phyloP scores from a whole-genome alignment of 2,797 vertebrate species.

The Malurus splendens region DNA sequence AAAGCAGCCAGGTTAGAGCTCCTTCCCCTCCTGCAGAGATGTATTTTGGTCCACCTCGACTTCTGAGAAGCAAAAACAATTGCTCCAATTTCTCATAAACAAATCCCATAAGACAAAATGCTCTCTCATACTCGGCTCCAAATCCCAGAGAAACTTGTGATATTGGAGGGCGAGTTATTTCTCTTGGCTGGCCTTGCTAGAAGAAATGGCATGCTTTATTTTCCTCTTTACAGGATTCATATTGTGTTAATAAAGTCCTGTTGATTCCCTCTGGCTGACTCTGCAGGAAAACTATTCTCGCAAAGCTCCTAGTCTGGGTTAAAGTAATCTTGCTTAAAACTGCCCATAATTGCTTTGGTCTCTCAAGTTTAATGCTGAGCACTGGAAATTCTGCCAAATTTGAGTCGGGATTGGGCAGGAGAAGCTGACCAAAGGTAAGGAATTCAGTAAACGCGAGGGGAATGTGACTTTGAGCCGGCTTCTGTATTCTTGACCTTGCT shows the following conservation, averaged over 20 bases:
- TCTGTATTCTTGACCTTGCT: constrained; percentile 19
- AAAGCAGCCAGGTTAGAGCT: background rate
- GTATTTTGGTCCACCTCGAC: background rate
- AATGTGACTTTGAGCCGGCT: constrained; percentile 26
- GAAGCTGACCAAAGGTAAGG: constrained; percentile 27
- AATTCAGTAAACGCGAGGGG: background rate
- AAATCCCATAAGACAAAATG: background rate
- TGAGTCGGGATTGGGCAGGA: background rate
- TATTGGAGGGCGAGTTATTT: constrained; percentile 43
- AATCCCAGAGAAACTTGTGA: constrained; percentile 11
- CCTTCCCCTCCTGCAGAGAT: background rate
- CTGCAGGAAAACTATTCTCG: constrained; percentile 8
- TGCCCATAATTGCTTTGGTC: constrained; percentile 35
- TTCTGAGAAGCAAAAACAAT: constrained; percentile 1
- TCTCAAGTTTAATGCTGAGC: constrained; percentile 9
- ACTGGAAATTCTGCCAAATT: background rate
- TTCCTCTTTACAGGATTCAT: constrained; percentile 47
- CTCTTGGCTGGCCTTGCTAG: constrained; percentile 26
- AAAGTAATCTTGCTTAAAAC: constrained; percentile 35
- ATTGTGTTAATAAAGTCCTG: constrained; percentile 54
- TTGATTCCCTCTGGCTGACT: constrained; percentile 52
- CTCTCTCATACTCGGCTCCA: background rate
- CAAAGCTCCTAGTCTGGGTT: constrained; percentile 34
- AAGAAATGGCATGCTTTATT: constrained; percentile 32
- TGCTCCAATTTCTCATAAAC: background rate